Conservation (phyloP, 1,140 invertebrate genomes). For the Drosophila elegans region DNA sequence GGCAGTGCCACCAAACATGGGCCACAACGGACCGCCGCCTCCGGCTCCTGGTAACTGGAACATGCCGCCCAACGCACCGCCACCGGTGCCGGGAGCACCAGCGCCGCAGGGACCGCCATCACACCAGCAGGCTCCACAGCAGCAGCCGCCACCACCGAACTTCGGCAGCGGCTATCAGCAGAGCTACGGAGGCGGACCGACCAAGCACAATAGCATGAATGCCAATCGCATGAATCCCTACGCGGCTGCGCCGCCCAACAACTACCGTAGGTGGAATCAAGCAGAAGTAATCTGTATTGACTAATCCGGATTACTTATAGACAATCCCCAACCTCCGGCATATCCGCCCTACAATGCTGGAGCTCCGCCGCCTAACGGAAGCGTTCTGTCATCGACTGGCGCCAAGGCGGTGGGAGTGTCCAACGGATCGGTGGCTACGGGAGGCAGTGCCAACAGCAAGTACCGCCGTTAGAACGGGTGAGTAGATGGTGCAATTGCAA, state of each 20-base stretch:
- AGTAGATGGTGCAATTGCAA: constrained; percentile 38
- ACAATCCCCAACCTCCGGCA: constrained; percentile 52
- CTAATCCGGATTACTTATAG: constrained; percentile 9
- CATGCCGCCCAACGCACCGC: constrained; percentile 75
- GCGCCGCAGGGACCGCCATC: constrained; percentile 55
- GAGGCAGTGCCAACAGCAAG: constrained; percentile 71
- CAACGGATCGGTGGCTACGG: constrained; percentile 67
- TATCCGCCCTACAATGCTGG: constrained; percentile 62
- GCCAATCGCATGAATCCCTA: constrained; percentile 86
- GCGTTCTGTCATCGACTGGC: constrained; percentile 10
- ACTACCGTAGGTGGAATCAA: constrained; percentile 60
- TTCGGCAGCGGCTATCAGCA: constrained; percentile 92
- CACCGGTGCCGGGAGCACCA: constrained; percentile 74
- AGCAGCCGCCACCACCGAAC: constrained; percentile 84
- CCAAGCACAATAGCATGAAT: constrained; percentile 86
- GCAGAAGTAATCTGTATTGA: background rate
- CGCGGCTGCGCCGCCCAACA: constrained; percentile 61
- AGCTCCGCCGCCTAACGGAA: constrained; percentile 63
- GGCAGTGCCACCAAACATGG: constrained; percentile 66
- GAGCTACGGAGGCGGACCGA: constrained; percentile 89
- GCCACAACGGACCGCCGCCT: constrained; percentile 70
- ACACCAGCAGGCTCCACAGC: constrained; percentile 56
- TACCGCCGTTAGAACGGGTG: constrained; percentile 69
- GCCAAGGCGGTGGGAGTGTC: constrained; percentile 46
- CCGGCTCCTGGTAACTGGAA: constrained; percentile 84